Base-by-base conservation (phyloP, 2,888 invertebrate species). In the Pachymerium ferrugineum region DNA sequence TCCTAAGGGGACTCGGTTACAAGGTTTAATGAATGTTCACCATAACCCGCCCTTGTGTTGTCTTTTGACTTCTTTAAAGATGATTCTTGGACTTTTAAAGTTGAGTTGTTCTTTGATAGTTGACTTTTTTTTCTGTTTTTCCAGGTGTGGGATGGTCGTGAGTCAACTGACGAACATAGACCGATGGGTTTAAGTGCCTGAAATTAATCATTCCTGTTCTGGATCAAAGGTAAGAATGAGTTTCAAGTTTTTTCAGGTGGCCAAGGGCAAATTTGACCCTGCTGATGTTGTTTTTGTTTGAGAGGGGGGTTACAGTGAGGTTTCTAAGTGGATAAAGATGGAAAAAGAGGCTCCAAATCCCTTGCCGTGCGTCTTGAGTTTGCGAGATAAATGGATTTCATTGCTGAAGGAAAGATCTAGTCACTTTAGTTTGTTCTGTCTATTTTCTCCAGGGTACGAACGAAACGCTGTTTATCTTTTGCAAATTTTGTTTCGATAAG, bases 111-210 rank as follows among this genome's bases (percentile, higher is more conserved):
- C 22, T 54, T 19, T 22, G 47, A 22, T 54, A 54, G 19, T 54
- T 62, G n/a, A 28, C 14, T 62, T 25, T 12, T 38, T 4, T 38
- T 8, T 6, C 12, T 62, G 28, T 62, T 62, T 62, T 62, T 62
- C 12, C 62, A 62, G 62, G 62, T 25, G 62, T 28, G 62, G 62
- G 25, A 62, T 62, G 62, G n/a, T 62, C 62, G 62, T 62, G 62
- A 62, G 62, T 62, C 62, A 62, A 6, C 25, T 62, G 62, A 62
- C 28, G 62, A 62, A 10, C 47, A 28, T 28, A 28, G 62, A 62
- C 62, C 25, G 62, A 62, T 62, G 62, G 62, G 62, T 62, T 62
- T 62, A 62, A 62, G 62, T 62, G 62, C 62, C 62, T 62, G 25
- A 62, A 62, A 62, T 62, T 62, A 62, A 62, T 62, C 62, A 62